A percentile compares a stretch with the other conserved stretches of the same genome.
These are phyloP conservation scores for Ceyx cyanopectus DNA, from an alignment of 2,113 vertebrate species.

Conservation along the genomic window DNA sequence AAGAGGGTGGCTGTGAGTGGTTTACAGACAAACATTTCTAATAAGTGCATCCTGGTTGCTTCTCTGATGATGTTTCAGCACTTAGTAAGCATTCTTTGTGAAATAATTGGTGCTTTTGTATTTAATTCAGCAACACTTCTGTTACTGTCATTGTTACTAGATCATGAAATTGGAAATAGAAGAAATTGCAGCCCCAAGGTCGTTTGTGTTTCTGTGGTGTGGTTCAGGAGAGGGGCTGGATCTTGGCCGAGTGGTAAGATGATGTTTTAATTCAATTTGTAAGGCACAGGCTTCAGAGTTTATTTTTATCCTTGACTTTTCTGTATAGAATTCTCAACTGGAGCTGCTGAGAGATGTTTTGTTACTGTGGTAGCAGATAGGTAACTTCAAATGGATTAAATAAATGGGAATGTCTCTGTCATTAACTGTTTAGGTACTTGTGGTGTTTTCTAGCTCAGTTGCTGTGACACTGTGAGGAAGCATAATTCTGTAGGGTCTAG, in stretches of 20 bases:
- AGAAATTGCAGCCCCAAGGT: conserved; percentile 92
- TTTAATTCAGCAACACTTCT: background rate
- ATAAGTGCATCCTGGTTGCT: background rate
- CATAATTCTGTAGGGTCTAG: background rate
- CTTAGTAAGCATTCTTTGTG: background rate
- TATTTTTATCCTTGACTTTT: conserved; percentile 17
- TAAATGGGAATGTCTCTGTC: background rate
- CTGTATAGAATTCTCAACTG: background rate
- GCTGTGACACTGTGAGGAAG: background rate
- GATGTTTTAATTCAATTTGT: conserved; percentile 36
- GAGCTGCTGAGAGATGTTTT: background rate
- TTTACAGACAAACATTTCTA: background rate
- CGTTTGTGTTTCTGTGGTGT: conserved; percentile 98
- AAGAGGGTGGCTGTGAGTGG: background rate
- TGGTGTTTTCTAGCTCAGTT: background rate
- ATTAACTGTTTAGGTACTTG: background rate
- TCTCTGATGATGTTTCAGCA: background rate
- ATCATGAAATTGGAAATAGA: conserved; percentile 99
- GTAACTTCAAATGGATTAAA: background rate
- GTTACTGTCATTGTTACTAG: conserved; percentile 69
- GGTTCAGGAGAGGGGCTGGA: conserved; percentile 97
- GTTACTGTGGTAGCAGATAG: background rate
- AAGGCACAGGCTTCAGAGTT: background rate
- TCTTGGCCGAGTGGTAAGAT: conserved; percentile 94
- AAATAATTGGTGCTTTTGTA: background rate